Percentiles rank a stretch among this genome's conserved stretches.
These are phyloP conservation scores for Caenorhabditis sp. DNA, from an alignment of 2,888 invertebrate species.

Conservation along the genomic window DNA sequence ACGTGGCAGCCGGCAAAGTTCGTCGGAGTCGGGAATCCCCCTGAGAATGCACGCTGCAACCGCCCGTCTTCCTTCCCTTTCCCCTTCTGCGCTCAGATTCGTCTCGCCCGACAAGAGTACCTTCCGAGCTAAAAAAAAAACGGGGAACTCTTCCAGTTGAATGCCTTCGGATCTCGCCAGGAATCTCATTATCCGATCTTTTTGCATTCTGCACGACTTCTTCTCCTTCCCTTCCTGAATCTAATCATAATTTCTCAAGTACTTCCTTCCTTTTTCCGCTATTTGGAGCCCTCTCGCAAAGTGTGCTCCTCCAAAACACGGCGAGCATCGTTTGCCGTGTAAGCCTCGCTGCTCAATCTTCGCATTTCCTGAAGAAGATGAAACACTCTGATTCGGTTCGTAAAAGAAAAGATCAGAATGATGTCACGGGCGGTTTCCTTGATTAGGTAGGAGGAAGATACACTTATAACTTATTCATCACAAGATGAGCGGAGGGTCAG, in stretches of 20 bases:
- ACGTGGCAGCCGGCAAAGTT: slow-evolving; percentile 44
- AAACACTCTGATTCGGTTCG: slow-evolving; percentile 12
- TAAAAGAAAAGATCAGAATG: slow-evolving; percentile 17
- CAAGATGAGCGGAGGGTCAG: slow-evolving; percentile 11
- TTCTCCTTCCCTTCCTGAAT: slow-evolving; percentile 15
- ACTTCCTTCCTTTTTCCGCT: slow-evolving; percentile 30
- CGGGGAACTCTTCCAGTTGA: slow-evolving; percentile 13
- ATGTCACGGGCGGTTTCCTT: too few relatives aligned
- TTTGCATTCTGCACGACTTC: slow-evolving; percentile 33
- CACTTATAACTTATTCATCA: slow-evolving; percentile 47
- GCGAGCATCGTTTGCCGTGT: slow-evolving; percentile 22
- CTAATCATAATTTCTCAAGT: slow-evolving; percentile 45
- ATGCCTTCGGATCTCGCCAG: neutral
- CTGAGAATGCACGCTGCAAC: slow-evolving; percentile 14
- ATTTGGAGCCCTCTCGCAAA: neutral
- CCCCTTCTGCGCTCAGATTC: slow-evolving; percentile 8
- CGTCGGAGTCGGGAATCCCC: slow-evolving; percentile 34
- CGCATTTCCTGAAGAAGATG: slow-evolving; percentile 5
- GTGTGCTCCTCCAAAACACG: slow-evolving; percentile 32
- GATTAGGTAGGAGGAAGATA: slow-evolving; percentile 32
- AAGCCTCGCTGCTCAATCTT: slow-evolving; percentile 30
- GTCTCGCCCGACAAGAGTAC: slow-evolving; percentile 16
- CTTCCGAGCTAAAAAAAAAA: slow-evolving; percentile 18
- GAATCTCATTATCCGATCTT: slow-evolving; percentile 31
- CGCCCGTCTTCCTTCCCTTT: slow-evolving; percentile 9